These are phyloP conservation scores for Phyllotreta cruciferae DNA, from an alignment of 2,888 invertebrate species.

Conservation along the genomic window DNA sequence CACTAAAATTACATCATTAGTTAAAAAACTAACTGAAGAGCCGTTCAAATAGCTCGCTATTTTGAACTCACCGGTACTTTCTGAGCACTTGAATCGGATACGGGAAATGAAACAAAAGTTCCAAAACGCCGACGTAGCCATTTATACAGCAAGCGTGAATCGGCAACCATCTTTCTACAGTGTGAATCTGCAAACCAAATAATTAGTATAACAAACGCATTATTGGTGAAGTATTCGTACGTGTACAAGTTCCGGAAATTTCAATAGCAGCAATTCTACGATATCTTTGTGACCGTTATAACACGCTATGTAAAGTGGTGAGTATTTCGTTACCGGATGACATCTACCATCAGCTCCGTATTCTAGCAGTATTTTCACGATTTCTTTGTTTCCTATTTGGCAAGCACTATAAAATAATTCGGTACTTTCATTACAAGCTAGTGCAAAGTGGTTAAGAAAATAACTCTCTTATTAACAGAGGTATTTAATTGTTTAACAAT, in stretches of 20 bases:
- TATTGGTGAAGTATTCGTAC: conserved; percentile 53
- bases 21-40: conserved; percentile 21
- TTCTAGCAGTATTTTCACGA: conserved; percentile 79
- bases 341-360: conserved; percentile 87
- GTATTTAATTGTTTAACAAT: neutral
- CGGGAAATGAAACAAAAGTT: conserved; percentile 78
- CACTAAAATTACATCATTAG: too few species aligned
- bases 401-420: conserved; percentile 70
- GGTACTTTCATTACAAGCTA: neutral
- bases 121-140: conserved; percentile 80
- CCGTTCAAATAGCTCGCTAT: neutral
- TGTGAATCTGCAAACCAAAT: conserved; percentile 69
- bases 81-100: conserved; percentile 78
- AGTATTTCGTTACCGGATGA: conserved; percentile 90
- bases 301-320: conserved; percentile 89
- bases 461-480: conserved; percentile 3
- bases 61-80: conserved; percentile 63
- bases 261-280: conserved; percentile 75
- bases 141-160: conserved; percentile 92
- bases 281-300: conserved; percentile 85
- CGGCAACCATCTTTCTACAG: conserved; percentile 91
- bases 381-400: conserved; percentile 81
- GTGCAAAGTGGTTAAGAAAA: neutral
- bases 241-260: conserved; percentile 85
- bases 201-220: neutral